Percentiles rank a stretch among this genome's conserved stretches.
These are phyloP conservation scores for Drosophila tsacasi DNA, from an alignment of 1,140 invertebrate genomes.

Conservation along the genomic window DNA sequence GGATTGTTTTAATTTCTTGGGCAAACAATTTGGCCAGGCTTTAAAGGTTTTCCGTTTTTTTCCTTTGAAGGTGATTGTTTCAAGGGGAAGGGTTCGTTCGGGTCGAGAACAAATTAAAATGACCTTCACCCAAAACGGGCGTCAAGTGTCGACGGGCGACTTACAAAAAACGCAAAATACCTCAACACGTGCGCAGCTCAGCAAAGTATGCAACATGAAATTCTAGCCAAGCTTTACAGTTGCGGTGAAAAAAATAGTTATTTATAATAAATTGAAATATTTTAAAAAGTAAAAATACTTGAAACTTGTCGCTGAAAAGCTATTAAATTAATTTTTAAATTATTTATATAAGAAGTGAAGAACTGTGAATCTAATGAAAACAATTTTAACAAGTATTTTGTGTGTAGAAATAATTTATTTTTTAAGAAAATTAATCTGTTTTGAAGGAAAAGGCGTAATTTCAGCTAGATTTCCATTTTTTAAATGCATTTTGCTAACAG, in stretches of 20 bases:
- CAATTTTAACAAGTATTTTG: too few species aligned
- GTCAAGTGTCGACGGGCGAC: constrained; percentile 49
- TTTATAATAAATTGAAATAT: not conserved
- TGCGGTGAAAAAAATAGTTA: not conserved
- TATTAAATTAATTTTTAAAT: too few species aligned
- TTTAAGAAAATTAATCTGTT: not conserved
- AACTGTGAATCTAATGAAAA: not conserved
- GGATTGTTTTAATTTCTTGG: constrained; percentile 60
- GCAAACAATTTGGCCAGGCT: constrained; percentile 43
- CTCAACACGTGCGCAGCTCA: constrained; percentile 64
- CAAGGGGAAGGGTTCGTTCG: constrained; percentile 19
- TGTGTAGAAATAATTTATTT: not conserved
- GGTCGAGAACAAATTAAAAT: constrained; percentile 59
- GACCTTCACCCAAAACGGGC: constrained; percentile 70
- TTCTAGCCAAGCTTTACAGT: constrained; percentile 18
- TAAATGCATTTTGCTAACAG: not conserved
- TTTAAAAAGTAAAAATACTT: not conserved
- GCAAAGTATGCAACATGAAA: constrained; percentile 56
- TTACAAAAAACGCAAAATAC: constrained; percentile 54
- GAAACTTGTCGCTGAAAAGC: not conserved
- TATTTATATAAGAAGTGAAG: not conserved
- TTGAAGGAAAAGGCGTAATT: not conserved
- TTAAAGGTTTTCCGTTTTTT: constrained; percentile 37
- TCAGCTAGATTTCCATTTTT: too few species aligned
- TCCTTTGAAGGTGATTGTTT: constrained; percentile 31